Percentiles rank a stretch among this genome's conserved stretches.
These are phyloP conservation scores for Pemphredon lugubris DNA, from an alignment of 2,888 invertebrate genomes.

Conservation along the genomic window DNA sequence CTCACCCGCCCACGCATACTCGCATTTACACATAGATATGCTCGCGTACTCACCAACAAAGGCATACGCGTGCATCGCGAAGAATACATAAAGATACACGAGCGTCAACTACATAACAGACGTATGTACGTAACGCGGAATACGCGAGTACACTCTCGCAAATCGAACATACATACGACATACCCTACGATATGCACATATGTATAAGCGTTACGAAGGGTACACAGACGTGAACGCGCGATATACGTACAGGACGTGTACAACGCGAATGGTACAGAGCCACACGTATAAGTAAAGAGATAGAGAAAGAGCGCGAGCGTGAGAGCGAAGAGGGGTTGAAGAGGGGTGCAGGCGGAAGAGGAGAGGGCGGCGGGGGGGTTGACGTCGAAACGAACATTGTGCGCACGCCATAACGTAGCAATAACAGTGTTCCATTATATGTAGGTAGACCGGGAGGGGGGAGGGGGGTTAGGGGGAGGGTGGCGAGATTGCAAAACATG, in stretches of 20 bases:
- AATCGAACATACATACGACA: no score
- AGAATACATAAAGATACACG: no score
- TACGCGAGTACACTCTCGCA: no score
- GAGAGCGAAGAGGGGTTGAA: slow-evolving; percentile 1
- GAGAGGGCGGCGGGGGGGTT: slow-evolving; percentile 28
- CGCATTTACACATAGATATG: neutral
- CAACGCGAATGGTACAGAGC: slow-evolving; percentile 26
- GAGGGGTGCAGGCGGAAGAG: neutral
- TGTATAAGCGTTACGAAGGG: neutral
- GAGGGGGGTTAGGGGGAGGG: slow-evolving; percentile 22
- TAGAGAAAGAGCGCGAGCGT: slow-evolving; percentile 22
- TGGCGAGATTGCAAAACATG: slow-evolving; percentile 79
- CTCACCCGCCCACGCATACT: slow-evolving; percentile 18
- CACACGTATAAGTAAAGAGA: slow-evolving; percentile 38
- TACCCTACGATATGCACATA: neutral
- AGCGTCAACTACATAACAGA: no score
- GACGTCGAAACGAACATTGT: slow-evolving; percentile 74
- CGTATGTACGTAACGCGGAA: neutral
- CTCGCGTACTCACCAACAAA: slow-evolving; percentile 5
- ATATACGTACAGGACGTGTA: slow-evolving; percentile 18
- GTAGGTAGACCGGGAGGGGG: slow-evolving; percentile 66
- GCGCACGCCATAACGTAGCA: slow-evolving; percentile 77
- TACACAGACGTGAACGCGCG: no score
- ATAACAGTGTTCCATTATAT: slow-evolving; percentile 80
- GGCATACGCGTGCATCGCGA: slow-evolving; percentile 2